Evolutionary conservation across 2,797 vertebrate genomes (phyloP).

Genomic region (Simalia tracyae): DNA sequence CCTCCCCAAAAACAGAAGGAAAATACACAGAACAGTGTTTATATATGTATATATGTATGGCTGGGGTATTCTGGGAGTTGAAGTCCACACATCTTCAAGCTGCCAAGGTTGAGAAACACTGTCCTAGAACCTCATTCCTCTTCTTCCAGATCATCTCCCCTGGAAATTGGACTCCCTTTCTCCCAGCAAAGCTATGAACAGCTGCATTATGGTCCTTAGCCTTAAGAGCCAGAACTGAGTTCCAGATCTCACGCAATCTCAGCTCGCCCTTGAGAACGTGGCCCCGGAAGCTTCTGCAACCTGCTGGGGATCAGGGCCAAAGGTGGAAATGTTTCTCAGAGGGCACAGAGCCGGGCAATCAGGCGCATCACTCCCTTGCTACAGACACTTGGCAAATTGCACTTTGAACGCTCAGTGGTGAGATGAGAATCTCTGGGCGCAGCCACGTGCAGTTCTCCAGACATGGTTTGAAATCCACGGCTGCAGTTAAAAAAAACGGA

Average conservation of each 20-base stretch:
- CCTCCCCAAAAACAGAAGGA: not conserved
- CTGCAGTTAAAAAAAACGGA: not conserved
- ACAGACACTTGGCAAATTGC: not conserved
- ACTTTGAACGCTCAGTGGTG: not conserved
- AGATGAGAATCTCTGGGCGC: not conserved
- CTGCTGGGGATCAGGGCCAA: not conserved
- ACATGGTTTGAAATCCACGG: not conserved
- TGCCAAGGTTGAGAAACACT: too few relatives aligned
- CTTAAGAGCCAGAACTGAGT: not conserved
- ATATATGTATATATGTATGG: not conserved
- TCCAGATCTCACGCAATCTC: not conserved
- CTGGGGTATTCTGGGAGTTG: not conserved
- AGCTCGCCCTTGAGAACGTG: not conserved
- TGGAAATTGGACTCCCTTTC: too few relatives aligned
- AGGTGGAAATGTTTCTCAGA: not conserved
- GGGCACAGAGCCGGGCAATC: not conserved
- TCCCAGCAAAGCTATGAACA: not conserved
- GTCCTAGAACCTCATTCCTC: too few relatives aligned
- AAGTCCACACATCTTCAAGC: not conserved
- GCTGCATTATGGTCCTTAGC: not conserved
- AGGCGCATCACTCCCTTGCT: too few relatives aligned
- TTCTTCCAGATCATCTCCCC: too few relatives aligned
- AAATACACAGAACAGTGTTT: not conserved
- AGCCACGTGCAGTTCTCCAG: not conserved
- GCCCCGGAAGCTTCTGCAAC: not conserved